A percentile compares a stretch with the other conserved stretches of the same genome.
Conservation (phyloP, 2,888 invertebrate species). For the Folsomia manolachei region DNA sequence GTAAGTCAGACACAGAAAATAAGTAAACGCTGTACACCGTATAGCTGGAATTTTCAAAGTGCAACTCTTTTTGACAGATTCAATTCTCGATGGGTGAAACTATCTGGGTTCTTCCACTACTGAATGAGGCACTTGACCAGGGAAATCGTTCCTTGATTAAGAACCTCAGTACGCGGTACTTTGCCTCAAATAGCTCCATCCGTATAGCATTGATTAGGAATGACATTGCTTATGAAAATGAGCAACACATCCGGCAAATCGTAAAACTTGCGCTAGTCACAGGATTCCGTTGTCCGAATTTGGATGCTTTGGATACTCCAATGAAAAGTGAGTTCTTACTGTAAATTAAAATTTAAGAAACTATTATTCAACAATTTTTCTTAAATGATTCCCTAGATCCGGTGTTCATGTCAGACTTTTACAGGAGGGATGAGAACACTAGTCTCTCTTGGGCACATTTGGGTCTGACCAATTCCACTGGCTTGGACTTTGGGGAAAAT, state of each 20-base stretch:
- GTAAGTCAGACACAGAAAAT: no score
- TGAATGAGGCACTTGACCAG: not conserved
- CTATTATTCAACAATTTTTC: no score
- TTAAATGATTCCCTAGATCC: no score
- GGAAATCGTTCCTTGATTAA: no score
- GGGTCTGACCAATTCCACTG: not conserved
- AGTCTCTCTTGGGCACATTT: not conserved
- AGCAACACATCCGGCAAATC: not conserved
- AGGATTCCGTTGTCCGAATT: not conserved
- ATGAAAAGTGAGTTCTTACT: no score
- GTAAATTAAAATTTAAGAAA: no score
- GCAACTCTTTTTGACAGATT: no score
- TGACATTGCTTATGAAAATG: not conserved
- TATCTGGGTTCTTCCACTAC: not conserved
- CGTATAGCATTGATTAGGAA: not conserved
- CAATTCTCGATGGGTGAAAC: not conserved
- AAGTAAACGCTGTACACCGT: no score
- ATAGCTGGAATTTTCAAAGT: no score
- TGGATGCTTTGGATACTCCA: not conserved
- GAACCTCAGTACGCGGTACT: no score
- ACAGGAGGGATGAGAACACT: not conserved
- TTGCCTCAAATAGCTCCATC: not conserved
- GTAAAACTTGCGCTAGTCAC: not conserved
- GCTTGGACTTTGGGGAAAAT: no score
- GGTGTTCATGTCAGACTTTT: not conserved